A percentile compares a stretch with the other conserved stretches of the same genome.
These are phyloP conservation scores for Drosophila parabipectinata DNA, from an alignment of 1,140 invertebrate species.

Conservation along the genomic window DNA sequence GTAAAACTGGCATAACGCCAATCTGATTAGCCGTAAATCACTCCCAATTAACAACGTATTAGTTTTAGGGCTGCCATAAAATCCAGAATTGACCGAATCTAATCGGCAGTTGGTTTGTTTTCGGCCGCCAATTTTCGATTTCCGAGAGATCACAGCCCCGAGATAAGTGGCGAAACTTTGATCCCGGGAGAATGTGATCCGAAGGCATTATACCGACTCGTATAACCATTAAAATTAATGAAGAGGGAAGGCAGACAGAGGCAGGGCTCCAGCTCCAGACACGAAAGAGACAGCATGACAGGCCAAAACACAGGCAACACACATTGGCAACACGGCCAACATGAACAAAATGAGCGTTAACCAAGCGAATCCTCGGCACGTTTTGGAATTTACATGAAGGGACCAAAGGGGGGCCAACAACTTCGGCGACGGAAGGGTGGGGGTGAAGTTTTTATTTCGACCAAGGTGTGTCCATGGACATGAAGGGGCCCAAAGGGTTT, in stretches of 20 bases:
- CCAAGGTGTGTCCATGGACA: constrained; percentile 51
- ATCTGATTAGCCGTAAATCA: constrained; percentile 56
- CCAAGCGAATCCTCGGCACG: constrained; percentile 80
- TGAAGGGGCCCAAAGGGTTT: background rate
- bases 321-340: constrained; percentile 1
- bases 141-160: constrained; percentile 30
- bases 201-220: constrained; percentile 35
- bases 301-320: background rate
- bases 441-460: constrained; percentile 1
- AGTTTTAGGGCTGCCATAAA: constrained; percentile 51
- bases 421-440: background rate
- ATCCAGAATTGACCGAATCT: constrained; percentile 20
- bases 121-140: constrained; percentile 28
- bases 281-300: constrained; percentile 19
- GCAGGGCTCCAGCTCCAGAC: constrained; percentile 17
- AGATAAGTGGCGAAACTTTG: constrained; percentile 61
- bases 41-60: constrained; percentile 57
- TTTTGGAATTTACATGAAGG: constrained; percentile 65
- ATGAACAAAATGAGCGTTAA: constrained; percentile 81
- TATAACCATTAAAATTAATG: constrained; percentile 73
- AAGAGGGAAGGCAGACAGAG: constrained; percentile 44
- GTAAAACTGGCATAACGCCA: constrained; percentile 13
- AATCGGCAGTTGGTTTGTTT: constrained; percentile 18
- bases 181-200: constrained; percentile 36
- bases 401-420: background rate